phyloP scores from a whole-genome alignment of 2,113 vertebrate species.

The Tor tambroides region DNA sequence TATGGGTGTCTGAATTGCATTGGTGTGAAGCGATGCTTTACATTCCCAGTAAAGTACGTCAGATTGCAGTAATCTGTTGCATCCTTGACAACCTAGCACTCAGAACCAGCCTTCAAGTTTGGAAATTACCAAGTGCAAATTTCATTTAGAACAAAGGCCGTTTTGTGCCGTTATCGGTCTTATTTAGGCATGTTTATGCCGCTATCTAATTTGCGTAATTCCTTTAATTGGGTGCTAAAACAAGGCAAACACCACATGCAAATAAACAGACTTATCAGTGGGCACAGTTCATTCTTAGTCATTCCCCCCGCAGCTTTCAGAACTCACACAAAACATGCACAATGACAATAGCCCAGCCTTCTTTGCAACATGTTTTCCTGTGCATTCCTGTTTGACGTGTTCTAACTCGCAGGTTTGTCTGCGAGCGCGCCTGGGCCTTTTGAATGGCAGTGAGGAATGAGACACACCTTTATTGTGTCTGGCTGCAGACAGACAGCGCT shows the following conservation, averaged over 20 bases:
- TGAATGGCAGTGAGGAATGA: slow-evolving; percentile 46
- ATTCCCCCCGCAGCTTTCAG: not conserved
- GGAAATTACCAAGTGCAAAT: not conserved
- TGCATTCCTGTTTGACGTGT: slow-evolving; percentile 42
- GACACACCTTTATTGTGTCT: slow-evolving; percentile 51
- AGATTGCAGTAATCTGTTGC: not conserved
- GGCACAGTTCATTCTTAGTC: not conserved
- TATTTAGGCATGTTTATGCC: not conserved
- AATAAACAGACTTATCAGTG: not conserved
- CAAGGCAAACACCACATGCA: not conserved
- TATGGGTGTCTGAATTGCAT: not conserved
- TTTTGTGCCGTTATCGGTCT: not conserved
- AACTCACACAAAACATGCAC: not conserved
- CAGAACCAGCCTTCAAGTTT: not conserved
- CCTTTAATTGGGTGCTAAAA: not conserved
- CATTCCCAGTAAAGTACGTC: not conserved
- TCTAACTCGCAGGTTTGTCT: slow-evolving; percentile 50
- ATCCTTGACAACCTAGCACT: not conserved
- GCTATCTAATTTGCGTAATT: not conserved
- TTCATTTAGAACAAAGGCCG: not conserved
- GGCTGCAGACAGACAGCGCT: slow-evolving; percentile 41
- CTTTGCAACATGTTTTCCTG: slow-evolving; percentile 33
- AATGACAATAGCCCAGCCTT: not conserved
- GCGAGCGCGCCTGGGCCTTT: not conserved
- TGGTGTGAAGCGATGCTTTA: not conserved